These are phyloP conservation scores for Steinernema scapterisci DNA, from an alignment of 2,888 invertebrate genomes.

Conservation along the genomic window DNA sequence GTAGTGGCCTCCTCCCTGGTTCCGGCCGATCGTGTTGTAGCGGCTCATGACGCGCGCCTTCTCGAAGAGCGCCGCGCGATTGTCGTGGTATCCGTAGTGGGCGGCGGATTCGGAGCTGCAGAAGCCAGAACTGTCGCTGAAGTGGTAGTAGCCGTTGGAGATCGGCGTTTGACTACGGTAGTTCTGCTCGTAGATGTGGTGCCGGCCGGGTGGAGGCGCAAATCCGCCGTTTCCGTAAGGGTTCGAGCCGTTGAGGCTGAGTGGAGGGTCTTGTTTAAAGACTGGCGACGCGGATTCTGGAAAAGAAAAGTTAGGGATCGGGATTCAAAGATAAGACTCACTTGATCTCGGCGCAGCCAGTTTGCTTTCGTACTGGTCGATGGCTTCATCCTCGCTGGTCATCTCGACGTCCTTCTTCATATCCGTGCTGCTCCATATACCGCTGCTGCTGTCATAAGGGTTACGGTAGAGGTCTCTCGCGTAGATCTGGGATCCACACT, in stretches of 20 bases:
- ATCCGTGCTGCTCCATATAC: slow-evolving; percentile 3
- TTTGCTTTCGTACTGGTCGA: slow-evolving; percentile 25
- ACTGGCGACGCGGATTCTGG: slow-evolving; percentile 7
- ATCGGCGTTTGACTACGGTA: slow-evolving; percentile 19
- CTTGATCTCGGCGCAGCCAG: slow-evolving; percentile 13
- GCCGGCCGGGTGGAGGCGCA: slow-evolving; percentile 12
- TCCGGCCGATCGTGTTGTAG: slow-evolving; percentile 12
- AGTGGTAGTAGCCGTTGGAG: slow-evolving; percentile 29
- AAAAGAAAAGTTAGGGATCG: neutral
- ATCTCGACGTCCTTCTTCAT: slow-evolving; percentile 20
- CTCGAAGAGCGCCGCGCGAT: slow-evolving; percentile 15
- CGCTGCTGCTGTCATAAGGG: slow-evolving; percentile 7
- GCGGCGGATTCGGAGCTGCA: slow-evolving; percentile 38
- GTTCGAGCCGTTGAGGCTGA: slow-evolving; percentile 14
- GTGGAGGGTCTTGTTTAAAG: neutral
- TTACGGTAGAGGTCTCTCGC: slow-evolving; percentile 29
- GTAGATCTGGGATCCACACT: neutral
- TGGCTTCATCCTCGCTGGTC: slow-evolving; percentile 28
- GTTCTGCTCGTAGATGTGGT: slow-evolving; percentile 15
- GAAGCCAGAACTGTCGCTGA: slow-evolving; percentile 41
- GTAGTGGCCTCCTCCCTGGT: neutral
- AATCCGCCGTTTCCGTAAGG: slow-evolving; percentile 24
- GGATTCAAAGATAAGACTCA: neutral
- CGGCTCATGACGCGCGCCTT: slow-evolving; percentile 12
- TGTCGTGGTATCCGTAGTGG: slow-evolving; percentile 22